Base-by-base conservation (phyloP, 2,113 vertebrate species). In the Eidolon helvum region DNA sequence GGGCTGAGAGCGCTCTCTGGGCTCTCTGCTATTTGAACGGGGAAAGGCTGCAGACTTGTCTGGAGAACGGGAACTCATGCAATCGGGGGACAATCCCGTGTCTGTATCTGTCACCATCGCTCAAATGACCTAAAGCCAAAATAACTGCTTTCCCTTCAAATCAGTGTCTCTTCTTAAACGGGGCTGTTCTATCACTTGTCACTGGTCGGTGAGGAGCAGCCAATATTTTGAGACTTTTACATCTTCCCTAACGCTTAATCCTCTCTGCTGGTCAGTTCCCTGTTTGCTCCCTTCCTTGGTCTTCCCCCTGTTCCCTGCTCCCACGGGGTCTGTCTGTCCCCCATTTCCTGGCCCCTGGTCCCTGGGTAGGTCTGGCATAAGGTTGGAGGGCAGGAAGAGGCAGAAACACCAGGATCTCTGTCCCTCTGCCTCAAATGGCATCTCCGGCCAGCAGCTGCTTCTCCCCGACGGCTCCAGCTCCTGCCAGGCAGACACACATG, bases 361-460 rank as follows among this genome's bases (percentile, higher is more conserved):
- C 45, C 93, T 33, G 21, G 2, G 53, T 53, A 71, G 82, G 65
- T 26, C 24, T 21, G 75, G 33, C 75, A 38, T 21, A 22, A 11
- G 16, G 38, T 74, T 26, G 15, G 72, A 19, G 28, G 43, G 15
- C 65, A 45, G 45, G 65, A 40, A 8, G 8, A 8, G 22, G 35
- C 0, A 0, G 45, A 43, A 18, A 10, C 0, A 2, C 66, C 48
- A 66, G 66, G 66, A 10, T 26, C 53, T 12, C 84, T 45, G 26
- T 7, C 59, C 18, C 18, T 69, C 59, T 38, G 77, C 55, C 45
- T 30, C 9, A 0, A 24, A 5, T 0, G 24, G 68, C 59, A 22
- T 5, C 48, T 18, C 19, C 5, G 57, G 53, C 84, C n/a, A 30
- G 30, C 0, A 63, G 43, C 71, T 35, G 55, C 5, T 7, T n/a